Evolutionary conservation across 2,888 invertebrate genomes (phyloP), one percentile per base, ranked within the genome.

Genomic region (Sarcophaga caerulescens): DNA sequence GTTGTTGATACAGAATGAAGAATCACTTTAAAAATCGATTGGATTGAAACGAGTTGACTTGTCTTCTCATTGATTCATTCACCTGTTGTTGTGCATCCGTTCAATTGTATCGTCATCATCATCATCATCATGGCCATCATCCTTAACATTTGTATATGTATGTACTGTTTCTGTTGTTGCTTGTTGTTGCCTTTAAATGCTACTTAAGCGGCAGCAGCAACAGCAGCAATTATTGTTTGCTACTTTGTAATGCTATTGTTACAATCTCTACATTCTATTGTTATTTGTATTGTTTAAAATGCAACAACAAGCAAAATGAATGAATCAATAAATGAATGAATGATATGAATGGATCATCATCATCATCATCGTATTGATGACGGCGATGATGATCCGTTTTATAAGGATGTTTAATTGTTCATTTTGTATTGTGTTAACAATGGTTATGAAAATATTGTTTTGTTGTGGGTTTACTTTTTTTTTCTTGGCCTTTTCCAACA

Each of bases 321-420:
- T 69, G 52, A 19, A 35, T 10, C 35, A 35, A 35, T 14, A 60
- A 21, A 63, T 23, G 23, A 25, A 23, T 63, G 65, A 35, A 65
- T 65, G 65, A n/a, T 35, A 35, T 35, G 35, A 35, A 35, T 35
- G 35, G 35, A 35, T 35, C 35, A 35, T 25, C 25, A 35, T 35
- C 35, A 35, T 35, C 10, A 35, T 35, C 8, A 35, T 35, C 35
- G 10, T 71, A 71, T 12, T 52, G 52, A 57, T 17, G 74, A 25
- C 68, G 52, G 25, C 44, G 71, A 73, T 52, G 71, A 21, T 73
- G 35, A 73, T 73, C 65, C 70, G 70, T 82, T 82, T 81, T 68
- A 70, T 75, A 84, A 84, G 83, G 81, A 84, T 80, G 70, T 86
- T 81, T 84, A 81, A 86, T 86, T 86, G 86, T 86, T 68, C 60